Conservation (phyloP, 92 coral and sea anemone genomes). For the Epizoanthus illoricatus region DNA sequence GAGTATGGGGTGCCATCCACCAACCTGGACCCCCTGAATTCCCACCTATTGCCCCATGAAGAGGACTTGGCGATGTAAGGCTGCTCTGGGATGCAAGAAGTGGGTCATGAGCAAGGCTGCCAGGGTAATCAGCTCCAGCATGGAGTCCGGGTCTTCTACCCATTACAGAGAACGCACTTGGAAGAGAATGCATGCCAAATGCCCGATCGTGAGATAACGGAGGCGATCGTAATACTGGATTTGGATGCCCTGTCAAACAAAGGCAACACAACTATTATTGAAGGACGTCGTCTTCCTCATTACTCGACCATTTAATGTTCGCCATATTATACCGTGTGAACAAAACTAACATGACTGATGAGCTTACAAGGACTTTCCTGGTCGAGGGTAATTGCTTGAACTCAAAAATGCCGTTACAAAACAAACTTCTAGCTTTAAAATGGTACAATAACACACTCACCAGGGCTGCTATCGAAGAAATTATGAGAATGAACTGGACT, state of each 20-base stretch:
- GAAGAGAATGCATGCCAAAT: constrained; percentile 80
- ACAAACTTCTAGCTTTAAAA: constrained; percentile 41
- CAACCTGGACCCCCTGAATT: constrained; percentile 82
- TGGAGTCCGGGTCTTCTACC: constrained; percentile 87
- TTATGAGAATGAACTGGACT: constrained; percentile 97
- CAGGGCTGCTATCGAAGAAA: constrained; percentile 95
- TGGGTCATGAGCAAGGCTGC: constrained; percentile 74
- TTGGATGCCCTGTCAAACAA: constrained; percentile 81
- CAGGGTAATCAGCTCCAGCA: constrained; percentile 64
- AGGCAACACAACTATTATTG: constrained; percentile 19
- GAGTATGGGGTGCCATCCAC: constrained; percentile 95
- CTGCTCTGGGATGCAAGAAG: constrained; percentile 75
- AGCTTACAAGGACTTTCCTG: constrained; percentile 44
- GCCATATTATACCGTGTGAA: background rate
- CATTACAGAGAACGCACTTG: constrained; percentile 95
- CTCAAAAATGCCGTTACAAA: constrained; percentile 60
- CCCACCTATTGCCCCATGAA: constrained; percentile 78
- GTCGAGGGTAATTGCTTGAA: constrained; percentile 44
- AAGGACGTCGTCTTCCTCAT: background rate
- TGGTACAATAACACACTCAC: constrained; percentile 67
- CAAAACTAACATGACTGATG: constrained; percentile 31
- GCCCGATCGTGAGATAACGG: constrained; percentile 96
- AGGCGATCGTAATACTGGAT: constrained; percentile 92
- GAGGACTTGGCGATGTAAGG: constrained; percentile 77
- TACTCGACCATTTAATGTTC: background rate